These are phyloP conservation scores for Lutjanus argentimaculatus DNA, from an alignment of 2,797 vertebrate species.

Conservation along the genomic window DNA sequence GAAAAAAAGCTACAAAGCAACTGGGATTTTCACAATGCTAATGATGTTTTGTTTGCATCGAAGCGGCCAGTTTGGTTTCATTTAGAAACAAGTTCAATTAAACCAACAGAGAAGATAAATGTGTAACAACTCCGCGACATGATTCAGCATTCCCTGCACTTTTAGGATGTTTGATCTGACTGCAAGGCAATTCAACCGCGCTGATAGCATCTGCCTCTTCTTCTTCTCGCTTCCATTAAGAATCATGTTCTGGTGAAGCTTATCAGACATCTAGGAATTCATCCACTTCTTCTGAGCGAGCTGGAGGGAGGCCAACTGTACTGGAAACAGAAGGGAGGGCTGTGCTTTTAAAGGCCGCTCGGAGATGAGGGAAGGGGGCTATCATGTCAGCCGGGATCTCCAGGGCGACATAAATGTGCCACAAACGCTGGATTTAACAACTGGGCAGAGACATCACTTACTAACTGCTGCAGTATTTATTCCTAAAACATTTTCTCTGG, in stretches of 20 bases:
- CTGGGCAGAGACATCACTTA: slow-evolving; percentile 72
- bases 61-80: slow-evolving; percentile 72
- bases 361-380: slow-evolving; percentile 67
- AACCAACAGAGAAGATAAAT: slow-evolving; percentile 71
- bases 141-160: slow-evolving; percentile 70
- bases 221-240: slow-evolving; percentile 81
- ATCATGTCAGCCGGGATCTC: slow-evolving; percentile 70
- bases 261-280: slow-evolving; percentile 85
- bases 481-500: slow-evolving; percentile 63
- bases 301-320: slow-evolving; percentile 75
- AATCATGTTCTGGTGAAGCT: slow-evolving; percentile 81
- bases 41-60: slow-evolving; percentile 75
- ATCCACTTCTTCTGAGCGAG: slow-evolving; percentile 76
- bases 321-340: slow-evolving; percentile 72
- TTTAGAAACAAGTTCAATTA: slow-evolving; percentile 77
- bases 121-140: slow-evolving; percentile 55
- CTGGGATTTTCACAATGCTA: slow-evolving; percentile 58
- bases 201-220: slow-evolving; percentile 82
- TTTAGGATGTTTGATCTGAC: slow-evolving; percentile 77
- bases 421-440: slow-evolving; percentile 80
- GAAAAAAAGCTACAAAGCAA: slow-evolving; percentile 43
- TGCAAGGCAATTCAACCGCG: slow-evolving; percentile 67
- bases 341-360: slow-evolving; percentile 60
- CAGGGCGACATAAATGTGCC: slow-evolving; percentile 79
- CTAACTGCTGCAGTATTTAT: slow-evolving; percentile 69